Conservation (phyloP, 2,888 invertebrate genomes). For the Phalangium opilio region DNA sequence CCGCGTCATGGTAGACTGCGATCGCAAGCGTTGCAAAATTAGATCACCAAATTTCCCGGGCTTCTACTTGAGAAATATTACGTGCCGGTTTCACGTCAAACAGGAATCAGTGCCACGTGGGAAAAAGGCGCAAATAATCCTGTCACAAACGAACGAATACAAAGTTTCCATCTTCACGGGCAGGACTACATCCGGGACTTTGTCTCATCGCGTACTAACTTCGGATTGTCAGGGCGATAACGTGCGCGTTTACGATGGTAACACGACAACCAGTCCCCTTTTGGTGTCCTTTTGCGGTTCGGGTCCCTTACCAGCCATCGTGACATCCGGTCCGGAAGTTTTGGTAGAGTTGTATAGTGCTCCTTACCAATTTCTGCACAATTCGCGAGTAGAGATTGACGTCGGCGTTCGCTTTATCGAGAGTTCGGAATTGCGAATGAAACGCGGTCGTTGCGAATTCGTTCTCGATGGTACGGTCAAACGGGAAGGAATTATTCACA, state of each 20-base stretch:
- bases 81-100: slow-evolving; percentile 68
- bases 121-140: slow-evolving; percentile 55
- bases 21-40: slow-evolving; percentile 50
- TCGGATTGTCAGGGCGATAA: slow-evolving; percentile 20
- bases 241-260: slow-evolving; percentile 64
- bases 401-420: slow-evolving; percentile 67
- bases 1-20: slow-evolving; percentile 60
- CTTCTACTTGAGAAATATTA: slow-evolving; percentile 70
- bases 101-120: slow-evolving; percentile 50
- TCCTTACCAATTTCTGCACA: slow-evolving; percentile 61
- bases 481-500: slow-evolving; percentile 14
- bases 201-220: slow-evolving; percentile 13
- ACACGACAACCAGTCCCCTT: slow-evolving; percentile 60
- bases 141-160: slow-evolving; percentile 56
- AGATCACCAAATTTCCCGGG: slow-evolving; percentile 80
- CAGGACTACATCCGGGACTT: slow-evolving; percentile 12
- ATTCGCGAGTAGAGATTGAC: slow-evolving; percentile 52
- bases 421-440: slow-evolving; percentile 20
- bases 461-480: slow-evolving; percentile 11
- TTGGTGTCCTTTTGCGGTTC: slow-evolving; percentile 64
- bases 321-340: slow-evolving; percentile 60
- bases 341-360: slow-evolving; percentile 64
- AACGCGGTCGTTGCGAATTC: slow-evolving; percentile 15
- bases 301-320: slow-evolving; percentile 61
- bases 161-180: slow-evolving; percentile 49